Evolutionary conservation across 1,140 invertebrate genomes (phyloP).

Genomic region (Macrotrachela quadricornifera): DNA sequence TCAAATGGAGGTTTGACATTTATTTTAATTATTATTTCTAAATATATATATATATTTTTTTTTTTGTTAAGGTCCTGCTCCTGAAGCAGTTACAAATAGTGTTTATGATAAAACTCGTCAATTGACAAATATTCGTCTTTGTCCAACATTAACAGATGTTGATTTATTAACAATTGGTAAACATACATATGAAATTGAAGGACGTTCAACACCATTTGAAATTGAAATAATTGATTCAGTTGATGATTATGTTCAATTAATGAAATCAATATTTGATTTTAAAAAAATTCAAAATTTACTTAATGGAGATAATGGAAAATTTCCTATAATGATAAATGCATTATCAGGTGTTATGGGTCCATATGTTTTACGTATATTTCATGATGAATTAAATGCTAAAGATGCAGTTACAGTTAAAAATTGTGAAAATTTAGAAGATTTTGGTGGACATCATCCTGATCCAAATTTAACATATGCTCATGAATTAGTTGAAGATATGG

Average conservation of each 20-base stretch:
- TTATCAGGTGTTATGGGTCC: conserved; percentile 66
- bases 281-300: conserved; percentile 9
- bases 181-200: conserved; percentile 21
- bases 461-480: conserved; percentile 90
- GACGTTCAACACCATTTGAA: conserved; percentile 45
- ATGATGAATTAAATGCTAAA: conserved; percentile 51
- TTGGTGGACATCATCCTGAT: conserved; percentile 89
- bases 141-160: too few relatives aligned
- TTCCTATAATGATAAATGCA: background rate
- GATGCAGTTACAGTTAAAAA: conserved; percentile 37
- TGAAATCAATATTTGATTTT: conserved; percentile 97
- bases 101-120: too few relatives aligned
- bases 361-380: conserved; percentile 70
- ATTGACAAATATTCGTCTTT: too few relatives aligned
- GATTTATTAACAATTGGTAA: too few relatives aligned
- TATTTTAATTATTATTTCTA: too few relatives aligned
- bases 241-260: conserved; percentile 62
- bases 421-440: conserved; percentile 61
- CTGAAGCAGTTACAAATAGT: too few relatives aligned
- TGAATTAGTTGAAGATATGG: conserved; percentile 55
- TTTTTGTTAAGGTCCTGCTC: too few relatives aligned
- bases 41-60: too few relatives aligned
- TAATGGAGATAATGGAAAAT: too few relatives aligned
- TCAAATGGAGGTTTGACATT: conserved; percentile 73
- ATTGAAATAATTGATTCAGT: conserved; percentile 81